Evolutionary conservation across 2,113 vertebrate genomes (phyloP).

Genomic region (Stictonetta naevosa): DNA sequence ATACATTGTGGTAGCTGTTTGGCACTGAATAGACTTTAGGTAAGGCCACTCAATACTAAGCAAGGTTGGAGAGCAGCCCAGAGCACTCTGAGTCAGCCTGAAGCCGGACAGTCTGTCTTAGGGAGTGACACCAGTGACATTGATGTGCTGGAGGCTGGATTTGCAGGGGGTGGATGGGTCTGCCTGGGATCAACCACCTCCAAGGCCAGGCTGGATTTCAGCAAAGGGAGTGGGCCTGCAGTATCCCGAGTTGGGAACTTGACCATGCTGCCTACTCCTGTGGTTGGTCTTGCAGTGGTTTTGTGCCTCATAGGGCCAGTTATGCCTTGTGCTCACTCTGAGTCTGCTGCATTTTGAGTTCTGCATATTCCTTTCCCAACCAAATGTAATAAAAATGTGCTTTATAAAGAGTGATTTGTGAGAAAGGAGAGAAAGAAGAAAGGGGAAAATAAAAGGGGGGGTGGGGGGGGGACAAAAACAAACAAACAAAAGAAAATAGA

Average conservation of each 20-base stretch:
- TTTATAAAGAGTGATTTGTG: neutral
- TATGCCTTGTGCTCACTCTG: accelerated
- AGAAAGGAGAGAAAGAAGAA: too few relatives aligned
- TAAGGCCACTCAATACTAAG: neutral
- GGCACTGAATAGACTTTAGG: neutral
- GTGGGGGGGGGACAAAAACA: too few relatives aligned
- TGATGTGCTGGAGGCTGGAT: neutral
- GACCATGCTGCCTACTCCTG: neutral
- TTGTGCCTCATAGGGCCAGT: neutral
- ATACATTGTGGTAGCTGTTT: neutral
- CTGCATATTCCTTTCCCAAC: neutral
- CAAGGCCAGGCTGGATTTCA: neutral
- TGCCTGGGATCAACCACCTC: accelerated
- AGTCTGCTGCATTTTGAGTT: neutral
- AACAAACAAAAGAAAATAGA: neutral
- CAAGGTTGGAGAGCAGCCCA: neutral
- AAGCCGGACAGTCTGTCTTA: neutral
- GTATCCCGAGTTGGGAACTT: neutral
- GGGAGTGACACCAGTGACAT: accelerated
- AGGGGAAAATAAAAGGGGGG: too few relatives aligned
- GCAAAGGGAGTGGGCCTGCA: neutral
- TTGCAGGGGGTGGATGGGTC: accelerated
- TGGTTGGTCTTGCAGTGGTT: neutral
- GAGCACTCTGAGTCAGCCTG: neutral
- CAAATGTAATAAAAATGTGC: neutral